Evolutionary conservation across 2,888 invertebrate genomes (phyloP).

Genomic region (Julus scandinavius): DNA sequence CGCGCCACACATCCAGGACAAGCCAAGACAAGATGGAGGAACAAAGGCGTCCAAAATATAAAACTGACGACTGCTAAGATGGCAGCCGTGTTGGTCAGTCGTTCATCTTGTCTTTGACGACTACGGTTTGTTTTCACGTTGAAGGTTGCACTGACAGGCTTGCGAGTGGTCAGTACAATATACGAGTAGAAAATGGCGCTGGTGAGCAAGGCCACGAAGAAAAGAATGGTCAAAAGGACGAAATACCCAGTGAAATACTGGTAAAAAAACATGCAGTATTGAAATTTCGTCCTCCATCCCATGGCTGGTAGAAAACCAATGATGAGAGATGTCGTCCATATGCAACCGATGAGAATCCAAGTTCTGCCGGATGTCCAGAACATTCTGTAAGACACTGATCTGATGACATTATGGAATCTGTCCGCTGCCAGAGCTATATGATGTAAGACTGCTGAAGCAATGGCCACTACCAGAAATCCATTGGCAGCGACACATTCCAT

Average conservation of each 20-base stretch:
- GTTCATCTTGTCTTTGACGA: constrained; percentile 37
- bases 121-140: constrained; percentile 50
- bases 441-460: constrained; percentile 50
- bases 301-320: constrained; percentile 52
- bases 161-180: constrained; percentile 51
- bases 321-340: constrained; percentile 26
- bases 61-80: constrained; percentile 46
- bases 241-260: constrained; percentile 49
- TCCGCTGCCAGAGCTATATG: constrained; percentile 49
- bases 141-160: constrained; percentile 43
- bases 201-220: constrained; percentile 31
- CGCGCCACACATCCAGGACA: constrained; percentile 54
- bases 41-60: constrained; percentile 55
- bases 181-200: constrained; percentile 50
- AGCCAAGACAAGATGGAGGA: constrained; percentile 52
- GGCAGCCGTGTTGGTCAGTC: constrained; percentile 51
- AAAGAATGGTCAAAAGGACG: constrained; percentile 39
- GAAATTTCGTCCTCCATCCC: constrained; percentile 54
- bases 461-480: constrained; percentile 44
- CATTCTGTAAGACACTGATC: constrained; percentile 46
- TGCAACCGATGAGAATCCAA: neutral
- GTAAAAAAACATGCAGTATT: constrained; percentile 56
- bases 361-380: constrained; percentile 49
- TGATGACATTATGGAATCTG: constrained; percentile 37
- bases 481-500: constrained; percentile 53